Base-by-base conservation (phyloP, 2,888 invertebrate genomes). In the Drosophila pseudotalamancana region DNA sequence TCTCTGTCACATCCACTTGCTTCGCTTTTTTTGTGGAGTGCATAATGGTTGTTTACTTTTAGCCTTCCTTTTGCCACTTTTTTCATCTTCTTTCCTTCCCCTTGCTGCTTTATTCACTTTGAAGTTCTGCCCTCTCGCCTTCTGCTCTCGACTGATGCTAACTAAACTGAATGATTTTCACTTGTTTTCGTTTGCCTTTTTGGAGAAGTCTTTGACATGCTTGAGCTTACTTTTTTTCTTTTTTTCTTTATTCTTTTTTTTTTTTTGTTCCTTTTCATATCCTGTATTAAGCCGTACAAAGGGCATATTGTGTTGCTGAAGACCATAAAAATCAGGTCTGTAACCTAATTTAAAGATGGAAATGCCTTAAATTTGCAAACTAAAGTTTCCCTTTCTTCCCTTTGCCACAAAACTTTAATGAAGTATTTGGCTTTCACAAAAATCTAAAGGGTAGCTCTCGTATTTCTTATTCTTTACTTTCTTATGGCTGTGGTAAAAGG, bases 11-110 rank as follows among this genome's bases (percentile, higher is more conserved):
- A n/a, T n/a, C n/a, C n/a, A n/a, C n/a, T n/a, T n/a, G n/a, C n/a
- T n/a, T n/a, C n/a, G 70, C 14, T 79, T 63, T 65, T 81, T 87
- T 76, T 73, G 71, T 87, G 59, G 74, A 88, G 80, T 80, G 78
- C 78, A 83, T 87, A 84, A 84, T 84, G 84, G 84, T 67, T 84
- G 83, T 86, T 84, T 88, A 84, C 84, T 86, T 83, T 87, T 71
- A 76, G 77, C 77, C 77, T 67, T 60, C 60, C 43, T 53, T 51
- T 49, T 48, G 49, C 23, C 59, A 53, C 45, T 40, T 67, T 70
- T 51, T 45, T 42, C 6, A 27, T 2, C 27, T 18, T 43, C 25
- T 42, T 19, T 39, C 18, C 3, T 16, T 9, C 31, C 51, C 37
- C 55, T 68, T 43, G 42, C 55, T 64, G 67, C 70, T 68, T 86